These are phyloP conservation scores for Drosophila micromelanica DNA, from an alignment of 1,140 invertebrate genomes.

Conservation along the genomic window DNA sequence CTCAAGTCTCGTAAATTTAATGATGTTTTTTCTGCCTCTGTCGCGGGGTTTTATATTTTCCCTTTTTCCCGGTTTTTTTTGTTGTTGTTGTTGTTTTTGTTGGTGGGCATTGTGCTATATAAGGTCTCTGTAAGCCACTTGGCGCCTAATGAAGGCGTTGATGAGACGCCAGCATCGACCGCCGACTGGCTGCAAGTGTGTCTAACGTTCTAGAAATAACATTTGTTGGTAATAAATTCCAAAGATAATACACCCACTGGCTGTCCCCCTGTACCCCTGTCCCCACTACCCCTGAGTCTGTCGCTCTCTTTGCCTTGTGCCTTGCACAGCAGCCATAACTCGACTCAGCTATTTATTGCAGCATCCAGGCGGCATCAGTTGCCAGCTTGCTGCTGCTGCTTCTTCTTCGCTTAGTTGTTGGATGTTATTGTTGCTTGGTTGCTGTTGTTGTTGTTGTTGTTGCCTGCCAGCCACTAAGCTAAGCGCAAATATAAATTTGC, in stretches of 20 bases:
- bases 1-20: slow-evolving; percentile 74
- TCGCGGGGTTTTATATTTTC: background rate
- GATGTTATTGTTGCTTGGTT: slow-evolving; percentile 13
- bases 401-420: too few species aligned
- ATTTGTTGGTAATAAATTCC: slow-evolving; percentile 81
- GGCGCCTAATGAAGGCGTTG: slow-evolving; percentile 75
- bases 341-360: slow-evolving; percentile 68
- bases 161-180: slow-evolving; percentile 57
- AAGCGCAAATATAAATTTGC: slow-evolving; percentile 73
- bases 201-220: slow-evolving; percentile 81
- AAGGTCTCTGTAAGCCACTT: slow-evolving; percentile 43
- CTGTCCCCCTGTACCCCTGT: too few species aligned
- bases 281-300: too few species aligned
- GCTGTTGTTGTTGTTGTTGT: slow-evolving; percentile 26
- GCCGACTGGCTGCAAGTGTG: slow-evolving; percentile 36
- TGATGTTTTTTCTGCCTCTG: slow-evolving; percentile 62
- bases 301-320: too few species aligned
- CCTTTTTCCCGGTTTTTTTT: too few species aligned
- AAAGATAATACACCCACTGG: slow-evolving; percentile 79
- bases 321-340: slow-evolving; percentile 71
- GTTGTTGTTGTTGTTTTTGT: too few species aligned
- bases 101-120: too few species aligned
- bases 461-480: slow-evolving; percentile 50
- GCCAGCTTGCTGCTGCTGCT: slow-evolving; percentile 30
- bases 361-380: slow-evolving; percentile 40